phyloP scores from a whole-genome alignment of 2,888 invertebrate species.

The Ophion costatus region DNA sequence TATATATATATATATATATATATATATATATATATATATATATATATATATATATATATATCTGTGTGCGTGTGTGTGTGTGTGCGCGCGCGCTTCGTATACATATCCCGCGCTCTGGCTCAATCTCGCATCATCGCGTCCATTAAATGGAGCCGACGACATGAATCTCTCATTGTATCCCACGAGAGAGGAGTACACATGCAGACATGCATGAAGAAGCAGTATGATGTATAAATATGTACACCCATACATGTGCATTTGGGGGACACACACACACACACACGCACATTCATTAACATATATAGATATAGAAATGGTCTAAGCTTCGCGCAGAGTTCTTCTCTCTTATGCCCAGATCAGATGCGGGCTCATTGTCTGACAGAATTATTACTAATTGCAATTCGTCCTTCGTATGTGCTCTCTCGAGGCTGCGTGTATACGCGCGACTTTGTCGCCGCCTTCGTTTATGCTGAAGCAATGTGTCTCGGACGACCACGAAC shows the following conservation, averaged over 20 bases:
- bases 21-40: no score
- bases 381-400: conserved; percentile 79
- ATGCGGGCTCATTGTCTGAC: conserved; percentile 78
- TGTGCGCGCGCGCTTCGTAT: no score
- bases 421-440: conserved; percentile 47
- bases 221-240: not conserved
- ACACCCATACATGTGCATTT: not conserved
- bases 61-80: not conserved
- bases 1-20: no score
- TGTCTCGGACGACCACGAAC: conserved; percentile 39
- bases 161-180: conserved; percentile 70
- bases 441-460: conserved; percentile 58
- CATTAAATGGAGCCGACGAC: conserved; percentile 67
- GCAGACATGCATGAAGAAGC: conserved; percentile 31
- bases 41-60: no score
- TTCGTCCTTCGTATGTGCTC: conserved; percentile 76
- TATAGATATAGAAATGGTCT: conserved; percentile 15
- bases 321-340: conserved; percentile 54
- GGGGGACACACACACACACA: not conserved
- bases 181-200: conserved; percentile 33
- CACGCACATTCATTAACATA: not conserved
- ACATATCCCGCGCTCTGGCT: conserved; percentile 37
- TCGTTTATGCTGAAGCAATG: conserved; percentile 55
- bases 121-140: conserved; percentile 61
- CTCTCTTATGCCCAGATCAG: conserved; percentile 70